Evolutionary conservation across 2,797 vertebrate genomes (phyloP), one percentile per base, ranked within the genome.

Genomic region (Harpagifer antarcticus): DNA sequence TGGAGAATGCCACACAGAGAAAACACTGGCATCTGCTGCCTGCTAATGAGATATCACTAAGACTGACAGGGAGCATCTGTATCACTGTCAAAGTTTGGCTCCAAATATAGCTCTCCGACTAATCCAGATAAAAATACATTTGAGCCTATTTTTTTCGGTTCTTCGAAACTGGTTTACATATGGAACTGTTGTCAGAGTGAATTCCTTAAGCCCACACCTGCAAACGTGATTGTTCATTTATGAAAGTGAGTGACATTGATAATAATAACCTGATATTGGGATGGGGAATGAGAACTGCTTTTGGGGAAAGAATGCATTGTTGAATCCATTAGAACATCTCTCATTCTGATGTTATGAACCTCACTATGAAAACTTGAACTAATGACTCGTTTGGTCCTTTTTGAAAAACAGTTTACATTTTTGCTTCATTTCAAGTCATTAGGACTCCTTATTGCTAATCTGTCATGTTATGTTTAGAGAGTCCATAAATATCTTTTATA

Each of bases 401-500:
- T 50, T 16, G 16, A 62, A 67, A 27, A 54, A 50, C 15, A 48
- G 27, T 72, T 4, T 49, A 7, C 2, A 31, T 16, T 1, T 52
- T 62, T 52, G 19, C 49, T 50, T 62, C 13, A 11, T 50, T 54
- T 47, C 5, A 59, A 50, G 17, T 65, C 45, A 45, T 66, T 45
- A 44, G 11, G 19, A 49, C 50, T 54, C 50, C 20, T 17, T 37
- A 2, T 19, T 19, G 40, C 3, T 58, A 13, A 72, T 67, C 53
- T 53, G 43, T 69, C 55, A 49, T 68, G 23, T 79, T 37, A 54
- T 53, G 33, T 60, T 68, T n/a, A 9, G 13, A 60, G 14, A 50
- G 55, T 86, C 74, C 84, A 83, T 89, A 82, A 88, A 91, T 89
- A 87, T 11, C 54, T 40, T 69, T 64, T 48, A 49, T 20, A 68